Base-by-base conservation (phyloP, 2,888 invertebrate genomes). In the Eupithecia subumbrata region DNA sequence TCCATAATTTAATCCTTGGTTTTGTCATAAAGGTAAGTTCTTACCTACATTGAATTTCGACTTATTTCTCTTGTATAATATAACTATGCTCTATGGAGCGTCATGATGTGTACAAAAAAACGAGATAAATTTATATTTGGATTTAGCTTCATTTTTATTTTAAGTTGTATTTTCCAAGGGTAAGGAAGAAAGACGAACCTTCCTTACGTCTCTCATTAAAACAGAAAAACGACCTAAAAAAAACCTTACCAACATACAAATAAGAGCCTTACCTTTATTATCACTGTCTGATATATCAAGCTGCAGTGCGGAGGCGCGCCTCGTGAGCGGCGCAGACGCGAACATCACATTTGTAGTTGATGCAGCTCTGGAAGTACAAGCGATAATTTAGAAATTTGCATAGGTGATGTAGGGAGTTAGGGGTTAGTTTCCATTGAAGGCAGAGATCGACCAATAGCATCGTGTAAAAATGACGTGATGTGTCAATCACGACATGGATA, bases 281-380 rank as follows among this genome's bases (percentile, higher is more conserved):
- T 96, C 96, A 91, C 90, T 94, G 85, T 95, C 94, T 78, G 93
- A 90, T 4, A 89, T 84, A 87, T 97, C 96, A 84, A 98, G 95
- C 87, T 98, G 98, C 80, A 98, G 95, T 91, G 98, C 98, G 76
- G 97, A 98, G 88, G 98, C 97, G 89, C 97, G 96, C 93, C 98
- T 96, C 82, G 98, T 97, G 86, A 98, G 96, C 90, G 97, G 96
- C 93, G 96, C 96, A 91, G 97, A 96, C 90, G 96, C 95, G 89
- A 96, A 96, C 96, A 97, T 97, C 93, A 98, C 98, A 95, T 98
- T 98, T 87, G 97, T 97, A 83, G 98, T 98, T 88, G 98, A 98
- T 88, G 98, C 98, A 84, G 98, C 98, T 92, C 98, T 97, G 92
- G 66, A 93, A 91, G 56, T 56, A 72, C 71, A 71, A 25, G 25